phyloP scores from a whole-genome alignment of 2,888 invertebrate genomes.

The Drosophila borborema region DNA sequence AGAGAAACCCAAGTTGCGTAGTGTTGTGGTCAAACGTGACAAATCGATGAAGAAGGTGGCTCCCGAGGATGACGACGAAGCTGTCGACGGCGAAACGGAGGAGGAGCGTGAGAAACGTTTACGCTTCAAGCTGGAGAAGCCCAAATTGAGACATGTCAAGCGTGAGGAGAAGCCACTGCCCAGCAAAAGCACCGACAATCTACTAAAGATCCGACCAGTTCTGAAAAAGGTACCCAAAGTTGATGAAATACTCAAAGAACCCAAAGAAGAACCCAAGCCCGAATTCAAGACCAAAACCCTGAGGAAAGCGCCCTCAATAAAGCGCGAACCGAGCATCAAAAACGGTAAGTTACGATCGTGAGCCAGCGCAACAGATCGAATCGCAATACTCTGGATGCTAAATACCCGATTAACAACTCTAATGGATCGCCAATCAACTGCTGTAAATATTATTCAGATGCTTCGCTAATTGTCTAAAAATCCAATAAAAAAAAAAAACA shows the following conservation, averaged over 20 bases:
- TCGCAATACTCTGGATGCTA: slow-evolving; percentile 52
- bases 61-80: slow-evolving; percentile 81
- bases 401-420: slow-evolving; percentile 66
- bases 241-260: slow-evolving; percentile 83
- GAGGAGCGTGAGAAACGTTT: slow-evolving; percentile 82
- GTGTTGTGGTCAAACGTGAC: slow-evolving; percentile 83
- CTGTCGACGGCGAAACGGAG: slow-evolving; percentile 82
- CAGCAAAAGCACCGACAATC: slow-evolving; percentile 83
- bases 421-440: slow-evolving; percentile 61
- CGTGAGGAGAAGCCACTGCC: slow-evolving; percentile 84
- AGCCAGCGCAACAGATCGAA: slow-evolving; percentile 16
- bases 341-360: slow-evolving; percentile 78
- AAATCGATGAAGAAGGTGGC: slow-evolving; percentile 83
- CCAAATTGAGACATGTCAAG: slow-evolving; percentile 83
- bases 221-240: slow-evolving; percentile 84
- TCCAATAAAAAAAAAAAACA: not conserved
- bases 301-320: slow-evolving; percentile 83
- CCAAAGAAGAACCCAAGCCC: slow-evolving; percentile 82
- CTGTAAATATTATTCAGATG: slow-evolving; percentile 64
- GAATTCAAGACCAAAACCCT: slow-evolving; percentile 84
- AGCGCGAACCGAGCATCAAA: slow-evolving; percentile 82
- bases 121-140: slow-evolving; percentile 84
- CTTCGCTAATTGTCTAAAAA: slow-evolving; percentile 58
- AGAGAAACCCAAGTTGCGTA: slow-evolving; percentile 84
- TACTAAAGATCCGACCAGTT: slow-evolving; percentile 83